Base-by-base conservation (phyloP, 1,140 invertebrate genomes). In the roundworm (Caenorhabditis elegans) region DNA sequence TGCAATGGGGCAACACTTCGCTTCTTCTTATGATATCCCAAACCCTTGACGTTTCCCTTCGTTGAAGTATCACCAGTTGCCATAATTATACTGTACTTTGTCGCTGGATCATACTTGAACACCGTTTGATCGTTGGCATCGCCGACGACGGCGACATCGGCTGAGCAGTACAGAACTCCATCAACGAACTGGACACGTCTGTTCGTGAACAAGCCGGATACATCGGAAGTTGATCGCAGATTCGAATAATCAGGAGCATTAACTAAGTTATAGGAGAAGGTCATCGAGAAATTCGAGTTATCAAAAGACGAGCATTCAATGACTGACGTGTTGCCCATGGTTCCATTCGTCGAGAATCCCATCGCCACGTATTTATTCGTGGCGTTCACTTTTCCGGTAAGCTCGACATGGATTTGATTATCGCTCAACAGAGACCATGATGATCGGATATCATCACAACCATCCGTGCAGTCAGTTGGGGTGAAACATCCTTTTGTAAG, bases 71-170 rank as follows among this genome's bases (percentile, higher is more conserved):
- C 55, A 13, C 55, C 55, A 10, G 28, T 65, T 5, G 55, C 55
- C 55, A 65, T 34, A 65, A 65, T 34, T 13, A 65, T 65, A 34
- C n/a, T 65, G 55, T 65, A 65, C 15, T 65, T 65, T 65, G 55
- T 65, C 3, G 5, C 31, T 5, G 55, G 55, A 4, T n/a, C 5
- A 10, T 65, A 65, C n/a, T 34, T 8, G 17, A 65, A 65, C 8
- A 65, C 55, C 15, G 55, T n/a, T 11, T 8, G 55, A 65, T 65
- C 55, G 22, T 65, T 65, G 10, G 31, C 26, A 8, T 34, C 24
- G n/a, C 55, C 55, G 2, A 3, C 55, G 22, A 65, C 55, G 15
- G 3, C n/a, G 3, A 65, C 55, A 19, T 65, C 55, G 6, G 55
- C 55, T 15, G 55, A 65, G 31, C 55, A 65, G 11, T 65, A 65